Conservation (phyloP, 2,888 invertebrate genomes). For the Caenorhabditis virilis region DNA sequence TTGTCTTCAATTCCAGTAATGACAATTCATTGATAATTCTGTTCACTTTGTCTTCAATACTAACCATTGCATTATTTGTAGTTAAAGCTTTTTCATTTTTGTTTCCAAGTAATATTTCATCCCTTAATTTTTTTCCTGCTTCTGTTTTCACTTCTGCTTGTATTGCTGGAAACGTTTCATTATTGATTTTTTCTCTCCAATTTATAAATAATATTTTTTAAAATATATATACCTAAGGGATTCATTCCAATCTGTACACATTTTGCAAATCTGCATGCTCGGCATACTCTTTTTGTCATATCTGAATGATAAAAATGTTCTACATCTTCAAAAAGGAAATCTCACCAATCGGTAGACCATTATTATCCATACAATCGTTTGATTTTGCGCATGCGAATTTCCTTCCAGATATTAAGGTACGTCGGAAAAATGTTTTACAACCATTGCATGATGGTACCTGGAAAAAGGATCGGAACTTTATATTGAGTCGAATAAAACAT, state of each 20-base stretch:
- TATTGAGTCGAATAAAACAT: too few relatives aligned
- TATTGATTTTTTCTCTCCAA: slow-evolving; percentile 10
- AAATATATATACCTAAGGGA: slow-evolving; percentile 14
- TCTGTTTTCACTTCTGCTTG: slow-evolving; percentile 24
- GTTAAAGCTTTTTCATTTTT: too few relatives aligned
- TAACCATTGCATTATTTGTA: slow-evolving; percentile 5
- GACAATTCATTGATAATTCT: slow-evolving; percentile 36
- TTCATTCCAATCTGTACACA: slow-evolving; percentile 31
- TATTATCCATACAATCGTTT: slow-evolving; percentile 17
- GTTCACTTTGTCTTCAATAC: slow-evolving; percentile 24
- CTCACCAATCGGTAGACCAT: slow-evolving; percentile 1
- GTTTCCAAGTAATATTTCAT: too few relatives aligned
- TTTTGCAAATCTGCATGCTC: slow-evolving; percentile 27
- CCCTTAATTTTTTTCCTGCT: slow-evolving; percentile 1
- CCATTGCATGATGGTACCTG: slow-evolving; percentile 31
- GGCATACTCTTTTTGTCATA: slow-evolving; percentile 18
- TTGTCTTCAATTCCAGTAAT: slow-evolving; percentile 39
- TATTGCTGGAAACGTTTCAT: slow-evolving; percentile 15
- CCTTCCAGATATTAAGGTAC: slow-evolving; percentile 18
- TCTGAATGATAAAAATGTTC: too few relatives aligned
- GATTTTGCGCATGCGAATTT: slow-evolving; percentile 19
- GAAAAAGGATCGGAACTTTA: neutral
- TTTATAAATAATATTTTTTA: slow-evolving; percentile 20
- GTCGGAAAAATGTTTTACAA: slow-evolving; percentile 33
- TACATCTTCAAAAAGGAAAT: slow-evolving; percentile 2